Percentiles rank a stretch among this genome's conserved stretches.
phyloP scores from a whole-genome alignment of 2,888 invertebrate genomes.

The Listrodromus nycthemerus region DNA sequence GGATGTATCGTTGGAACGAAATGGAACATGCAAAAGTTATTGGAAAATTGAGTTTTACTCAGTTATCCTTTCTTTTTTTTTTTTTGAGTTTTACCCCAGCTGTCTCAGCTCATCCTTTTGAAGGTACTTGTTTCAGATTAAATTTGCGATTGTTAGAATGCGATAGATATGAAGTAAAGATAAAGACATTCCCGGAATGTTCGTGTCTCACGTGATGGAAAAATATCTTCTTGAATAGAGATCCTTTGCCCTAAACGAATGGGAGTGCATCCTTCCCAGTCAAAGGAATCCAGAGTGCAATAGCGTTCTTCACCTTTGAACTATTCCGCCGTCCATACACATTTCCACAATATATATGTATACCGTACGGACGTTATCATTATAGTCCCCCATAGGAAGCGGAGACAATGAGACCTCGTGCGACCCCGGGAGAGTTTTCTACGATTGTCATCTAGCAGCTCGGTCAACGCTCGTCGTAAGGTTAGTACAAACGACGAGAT shows the following conservation, averaged over 20 bases:
- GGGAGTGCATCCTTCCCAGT: slow-evolving; percentile 3
- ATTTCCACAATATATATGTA: slow-evolving; percentile 1
- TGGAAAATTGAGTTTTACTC: no score
- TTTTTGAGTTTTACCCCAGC: no score
- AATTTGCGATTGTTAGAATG: neutral
- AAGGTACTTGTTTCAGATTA: neutral
- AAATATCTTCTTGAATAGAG: slow-evolving; percentile 15
- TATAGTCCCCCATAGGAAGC: slow-evolving; percentile 44
- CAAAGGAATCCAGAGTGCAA: slow-evolving; percentile 58
- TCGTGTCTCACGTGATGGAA: neutral
- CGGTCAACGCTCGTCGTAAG: slow-evolving; percentile 22
- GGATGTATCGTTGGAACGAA: no score
- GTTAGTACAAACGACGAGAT: slow-evolving; percentile 5
- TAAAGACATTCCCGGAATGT: neutral
- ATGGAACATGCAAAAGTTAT: no score
- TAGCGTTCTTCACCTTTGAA: slow-evolving; percentile 59
- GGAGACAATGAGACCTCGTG: slow-evolving; percentile 26
- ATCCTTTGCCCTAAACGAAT: slow-evolving; percentile 20
- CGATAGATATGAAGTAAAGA: neutral
- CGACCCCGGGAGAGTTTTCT: slow-evolving; percentile 38
- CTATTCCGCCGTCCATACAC: slow-evolving; percentile 43
- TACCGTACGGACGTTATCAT: slow-evolving; percentile 1
- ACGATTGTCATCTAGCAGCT: slow-evolving; percentile 36
- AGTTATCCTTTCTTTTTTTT: no score
- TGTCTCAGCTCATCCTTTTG: no score